Evolutionary conservation across 2,797 vertebrate genomes (phyloP).

Genomic region (Sebastes trivittatus): DNA sequence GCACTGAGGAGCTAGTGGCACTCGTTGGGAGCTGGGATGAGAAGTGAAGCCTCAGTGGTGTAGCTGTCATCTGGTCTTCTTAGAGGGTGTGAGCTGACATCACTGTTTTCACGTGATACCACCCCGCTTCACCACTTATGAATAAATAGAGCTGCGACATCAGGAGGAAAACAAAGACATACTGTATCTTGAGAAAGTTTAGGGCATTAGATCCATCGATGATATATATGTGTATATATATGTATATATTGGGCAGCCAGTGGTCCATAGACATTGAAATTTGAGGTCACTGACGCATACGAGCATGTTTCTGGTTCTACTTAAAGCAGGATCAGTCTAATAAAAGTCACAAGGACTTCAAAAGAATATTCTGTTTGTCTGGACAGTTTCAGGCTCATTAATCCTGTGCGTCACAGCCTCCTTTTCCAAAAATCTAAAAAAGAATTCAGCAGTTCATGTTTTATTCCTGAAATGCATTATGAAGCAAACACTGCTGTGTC

Average conservation of each 20-base stretch:
- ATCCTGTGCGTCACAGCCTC: background rate
- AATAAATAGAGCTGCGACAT: background rate
- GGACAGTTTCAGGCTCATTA: background rate
- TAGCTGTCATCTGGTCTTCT: conserved; percentile 30
- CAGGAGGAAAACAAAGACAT: background rate
- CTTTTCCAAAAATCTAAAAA: background rate
- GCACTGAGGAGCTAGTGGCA: conserved; percentile 19
- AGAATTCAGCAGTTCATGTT: background rate
- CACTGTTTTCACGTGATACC: background rate
- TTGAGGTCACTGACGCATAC: background rate
- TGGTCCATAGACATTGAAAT: background rate
- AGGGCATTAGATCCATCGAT: background rate
- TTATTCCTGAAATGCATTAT: background rate
- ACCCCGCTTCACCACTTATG: background rate
- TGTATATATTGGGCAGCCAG: background rate
- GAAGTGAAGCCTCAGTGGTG: conserved; percentile 31
- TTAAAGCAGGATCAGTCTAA: background rate
- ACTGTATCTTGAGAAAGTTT: background rate
- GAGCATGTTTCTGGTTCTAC: background rate
- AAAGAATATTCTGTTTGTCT: background rate
- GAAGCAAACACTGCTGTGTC: background rate
- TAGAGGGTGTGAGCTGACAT: conserved; percentile 8
- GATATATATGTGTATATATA: background rate
- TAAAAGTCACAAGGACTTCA: background rate
- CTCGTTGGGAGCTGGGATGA: background rate